These are phyloP conservation scores for Moxostoma hubbsi DNA, from an alignment of 2,797 vertebrate genomes.

Conservation along the genomic window DNA sequence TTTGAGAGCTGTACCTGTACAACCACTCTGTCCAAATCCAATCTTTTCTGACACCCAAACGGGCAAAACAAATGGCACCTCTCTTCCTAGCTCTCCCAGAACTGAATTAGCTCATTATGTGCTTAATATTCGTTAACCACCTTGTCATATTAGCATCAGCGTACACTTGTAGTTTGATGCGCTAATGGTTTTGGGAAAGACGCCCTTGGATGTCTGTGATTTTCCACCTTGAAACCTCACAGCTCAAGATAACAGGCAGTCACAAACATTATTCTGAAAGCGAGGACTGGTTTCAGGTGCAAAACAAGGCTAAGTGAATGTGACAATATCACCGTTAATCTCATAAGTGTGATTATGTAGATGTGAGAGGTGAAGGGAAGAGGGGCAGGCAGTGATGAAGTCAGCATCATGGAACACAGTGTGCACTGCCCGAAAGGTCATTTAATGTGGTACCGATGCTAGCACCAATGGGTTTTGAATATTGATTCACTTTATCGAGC, in stretches of 20 bases:
- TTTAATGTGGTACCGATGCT: not conserved
- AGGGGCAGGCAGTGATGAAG: not conserved
- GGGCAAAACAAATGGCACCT: constrained; percentile 47
- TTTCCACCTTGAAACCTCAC: constrained; percentile 21
- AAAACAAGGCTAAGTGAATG: constrained; percentile 46
- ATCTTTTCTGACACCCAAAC: constrained; percentile 55
- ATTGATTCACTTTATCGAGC: constrained; percentile 31
- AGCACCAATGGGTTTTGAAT: constrained; percentile 6
- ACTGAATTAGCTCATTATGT: constrained; percentile 32
- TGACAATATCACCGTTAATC: constrained; percentile 52
- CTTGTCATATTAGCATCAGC: constrained; percentile 56
- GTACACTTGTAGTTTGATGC: constrained; percentile 26
- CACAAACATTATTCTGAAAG: constrained; percentile 35
- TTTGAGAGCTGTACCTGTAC: constrained; percentile 41
- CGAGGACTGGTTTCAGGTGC: constrained; percentile 20
- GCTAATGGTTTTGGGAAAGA: constrained; percentile 55
- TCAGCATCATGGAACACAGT: not conserved
- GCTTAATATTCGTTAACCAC: constrained; percentile 56
- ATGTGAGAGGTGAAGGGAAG: not conserved
- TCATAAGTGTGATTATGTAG: constrained; percentile 43
- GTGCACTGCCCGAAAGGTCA: not conserved
- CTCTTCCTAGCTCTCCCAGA: constrained; percentile 24
- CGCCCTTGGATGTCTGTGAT: constrained; percentile 56
- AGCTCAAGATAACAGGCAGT: constrained; percentile 43
- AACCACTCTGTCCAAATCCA: constrained; percentile 56